phyloP scores from a whole-genome alignment of 2,797 vertebrate species.

The Sebastes ruberrimus region DNA sequence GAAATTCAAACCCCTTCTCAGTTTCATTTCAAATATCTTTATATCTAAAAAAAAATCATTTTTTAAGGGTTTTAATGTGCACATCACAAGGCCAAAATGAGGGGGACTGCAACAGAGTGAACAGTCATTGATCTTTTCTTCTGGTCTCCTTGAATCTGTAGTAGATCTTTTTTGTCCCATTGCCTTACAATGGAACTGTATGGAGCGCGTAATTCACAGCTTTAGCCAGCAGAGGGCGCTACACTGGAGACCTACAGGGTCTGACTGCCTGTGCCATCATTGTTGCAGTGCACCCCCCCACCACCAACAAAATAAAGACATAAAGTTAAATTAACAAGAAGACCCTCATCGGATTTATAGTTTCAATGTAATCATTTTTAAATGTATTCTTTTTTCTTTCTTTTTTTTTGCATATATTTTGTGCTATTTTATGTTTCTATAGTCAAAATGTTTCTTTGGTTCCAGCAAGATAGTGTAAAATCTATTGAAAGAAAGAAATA shows the following conservation, averaged over 20 bases:
- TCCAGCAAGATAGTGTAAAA: slow-evolving; percentile 81
- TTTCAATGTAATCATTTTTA: slow-evolving; percentile 75
- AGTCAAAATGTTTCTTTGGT: slow-evolving; percentile 82
- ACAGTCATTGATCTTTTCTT: slow-evolving; percentile 22
- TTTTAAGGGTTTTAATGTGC: slow-evolving; percentile 41
- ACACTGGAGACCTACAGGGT: slow-evolving; percentile 37
- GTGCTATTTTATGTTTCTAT: slow-evolving; percentile 82
- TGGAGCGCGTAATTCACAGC: slow-evolving; percentile 39
- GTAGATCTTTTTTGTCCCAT: slow-evolving; percentile 45
- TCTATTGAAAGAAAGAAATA: slow-evolving; percentile 82
- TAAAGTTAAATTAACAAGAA: slow-evolving; percentile 42
- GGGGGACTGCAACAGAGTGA: slow-evolving; percentile 21
- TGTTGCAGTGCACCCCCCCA: slow-evolving; percentile 40
- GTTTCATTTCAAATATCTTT: slow-evolving; percentile 64
- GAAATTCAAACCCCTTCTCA: slow-evolving; percentile 48
- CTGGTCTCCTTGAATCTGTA: slow-evolving; percentile 28
- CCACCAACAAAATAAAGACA: slow-evolving; percentile 42
- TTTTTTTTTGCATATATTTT: slow-evolving; percentile 77
- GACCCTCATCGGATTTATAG: slow-evolving; percentile 64
- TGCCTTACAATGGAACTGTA: slow-evolving; percentile 58
- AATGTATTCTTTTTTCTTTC: slow-evolving; percentile 54
- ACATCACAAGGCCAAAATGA: slow-evolving; percentile 52
- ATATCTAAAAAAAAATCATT: neutral
- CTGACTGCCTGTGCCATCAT: slow-evolving; percentile 54
- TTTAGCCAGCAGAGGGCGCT: slow-evolving; percentile 66